phyloP scores from a whole-genome alignment of 2,888 invertebrate genomes.

The Polyommatus icarus region DNA sequence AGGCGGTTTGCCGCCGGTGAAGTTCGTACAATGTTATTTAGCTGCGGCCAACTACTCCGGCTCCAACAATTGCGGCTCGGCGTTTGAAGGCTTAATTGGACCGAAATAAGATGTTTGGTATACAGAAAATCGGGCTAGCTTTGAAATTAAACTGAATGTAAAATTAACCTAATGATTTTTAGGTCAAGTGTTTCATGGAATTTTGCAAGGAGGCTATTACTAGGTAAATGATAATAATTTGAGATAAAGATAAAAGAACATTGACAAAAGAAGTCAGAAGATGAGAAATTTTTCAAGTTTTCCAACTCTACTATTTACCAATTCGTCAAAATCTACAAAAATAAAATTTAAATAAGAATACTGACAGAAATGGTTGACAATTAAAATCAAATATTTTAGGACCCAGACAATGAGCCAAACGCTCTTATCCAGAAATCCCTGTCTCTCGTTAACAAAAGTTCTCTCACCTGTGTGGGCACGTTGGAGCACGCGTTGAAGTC shows the following conservation, averaged over 20 bases:
- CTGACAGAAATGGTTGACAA: neutral
- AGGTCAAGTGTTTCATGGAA: neutral
- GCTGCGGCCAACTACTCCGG: conserved; percentile 20
- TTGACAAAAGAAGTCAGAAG: neutral
- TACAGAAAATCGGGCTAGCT: conserved; percentile 8
- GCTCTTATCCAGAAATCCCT: neutral
- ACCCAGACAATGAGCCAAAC: neutral
- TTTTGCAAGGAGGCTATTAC: neutral
- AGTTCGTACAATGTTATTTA: conserved; percentile 24
- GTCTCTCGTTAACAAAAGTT: neutral
- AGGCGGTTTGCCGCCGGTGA: conserved; percentile 9
- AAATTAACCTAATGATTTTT: neutral
- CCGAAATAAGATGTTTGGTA: conserved; percentile 11
- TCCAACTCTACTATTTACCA: neutral
- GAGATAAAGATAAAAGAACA: neutral
- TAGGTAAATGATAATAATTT: neutral
- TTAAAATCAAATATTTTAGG: neutral
- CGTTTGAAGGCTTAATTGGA: conserved; percentile 28
- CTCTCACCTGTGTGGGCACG: conserved; percentile 60
- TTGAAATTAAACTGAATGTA: neutral
- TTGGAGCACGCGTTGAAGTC: conserved; percentile 65
- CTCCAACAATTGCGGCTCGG: neutral
- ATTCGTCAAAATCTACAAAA: neutral
- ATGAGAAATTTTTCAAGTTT: neutral
- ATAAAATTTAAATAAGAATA: neutral